phyloP scores from a whole-genome alignment of 64 coral and sea anemone species.

The Pocillopora verrucosa region DNA sequence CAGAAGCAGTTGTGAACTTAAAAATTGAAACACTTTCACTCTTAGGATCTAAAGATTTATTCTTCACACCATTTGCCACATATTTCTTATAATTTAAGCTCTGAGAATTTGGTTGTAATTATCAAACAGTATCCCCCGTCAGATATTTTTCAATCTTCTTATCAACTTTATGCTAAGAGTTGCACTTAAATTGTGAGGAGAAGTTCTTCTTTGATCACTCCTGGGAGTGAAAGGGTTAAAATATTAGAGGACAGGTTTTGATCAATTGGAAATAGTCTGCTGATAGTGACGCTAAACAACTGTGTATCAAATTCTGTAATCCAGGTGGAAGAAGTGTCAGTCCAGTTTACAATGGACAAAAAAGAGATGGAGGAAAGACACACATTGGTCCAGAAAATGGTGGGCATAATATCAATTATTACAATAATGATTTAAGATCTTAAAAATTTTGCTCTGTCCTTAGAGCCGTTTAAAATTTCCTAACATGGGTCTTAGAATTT shows the following conservation, averaged over 20 bases:
- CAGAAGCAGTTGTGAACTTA: too few relatives aligned
- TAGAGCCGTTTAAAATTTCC: background rate
- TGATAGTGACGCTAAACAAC: background rate
- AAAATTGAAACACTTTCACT: too few relatives aligned
- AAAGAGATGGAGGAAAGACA: slow-evolving; percentile 99
- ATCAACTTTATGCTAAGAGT: too few relatives aligned
- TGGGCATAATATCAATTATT: background rate
- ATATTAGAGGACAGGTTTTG: background rate
- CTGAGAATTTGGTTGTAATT: too few relatives aligned
- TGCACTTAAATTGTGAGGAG: too few relatives aligned
- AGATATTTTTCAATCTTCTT: too few relatives aligned
- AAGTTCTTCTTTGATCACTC: too few relatives aligned
- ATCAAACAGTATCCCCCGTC: too few relatives aligned
- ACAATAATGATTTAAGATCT: background rate
- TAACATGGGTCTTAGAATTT: too few relatives aligned
- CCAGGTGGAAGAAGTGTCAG: slow-evolving; percentile 60
- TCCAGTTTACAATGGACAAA: slow-evolving; percentile 75
- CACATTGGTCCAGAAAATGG: slow-evolving; percentile 85
- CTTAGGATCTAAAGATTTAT: too few relatives aligned
- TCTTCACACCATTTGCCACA: too few relatives aligned
- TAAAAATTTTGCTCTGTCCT: background rate
- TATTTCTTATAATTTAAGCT: too few relatives aligned
- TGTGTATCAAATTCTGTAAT: background rate
- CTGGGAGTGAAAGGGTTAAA: background rate
- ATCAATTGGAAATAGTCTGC: background rate